phyloP scores from a whole-genome alignment of 2,113 vertebrate genomes.

The Galbula dea region DNA sequence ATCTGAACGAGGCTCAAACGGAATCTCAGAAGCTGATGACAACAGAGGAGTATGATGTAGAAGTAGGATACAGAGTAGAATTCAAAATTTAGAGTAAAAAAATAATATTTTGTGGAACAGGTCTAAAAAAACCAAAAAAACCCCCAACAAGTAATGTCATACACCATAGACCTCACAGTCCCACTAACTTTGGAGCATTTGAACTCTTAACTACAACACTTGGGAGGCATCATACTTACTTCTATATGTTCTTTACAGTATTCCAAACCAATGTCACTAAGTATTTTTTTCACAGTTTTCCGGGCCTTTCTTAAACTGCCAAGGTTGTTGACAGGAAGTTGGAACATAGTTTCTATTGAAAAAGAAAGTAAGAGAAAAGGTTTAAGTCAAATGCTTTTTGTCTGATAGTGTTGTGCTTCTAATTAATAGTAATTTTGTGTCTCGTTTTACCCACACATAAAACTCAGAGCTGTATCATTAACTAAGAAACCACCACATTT shows the following conservation, averaged over 20 bases:
- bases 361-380: conserved; percentile 65
- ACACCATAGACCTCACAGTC: neutral
- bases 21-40: neutral
- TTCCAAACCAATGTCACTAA: conserved; percentile 98
- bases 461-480: conserved; percentile 10
- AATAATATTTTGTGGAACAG: neutral
- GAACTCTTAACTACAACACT: conserved; percentile 17
- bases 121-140: neutral
- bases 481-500: neutral
- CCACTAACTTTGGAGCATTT: neutral
- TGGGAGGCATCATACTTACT: conserved; percentile 79
- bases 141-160: neutral
- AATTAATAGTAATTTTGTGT: conserved; percentile 24
- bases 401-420: neutral
- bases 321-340: conserved; percentile 99
- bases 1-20: neutral
- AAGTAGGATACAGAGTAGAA: neutral
- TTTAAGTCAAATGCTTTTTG: conserved; percentile 62
- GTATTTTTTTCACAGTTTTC: conserved; percentile 98
- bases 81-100: neutral
- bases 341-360: conserved; percentile 96
- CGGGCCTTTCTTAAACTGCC: conserved; percentile 98
- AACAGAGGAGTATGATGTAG: neutral
- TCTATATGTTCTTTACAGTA: conserved; percentile 97
- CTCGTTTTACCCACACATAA: conserved; percentile 19